Base-by-base conservation (phyloP, 2,797 vertebrate species). In the Fringilla coelebs region DNA sequence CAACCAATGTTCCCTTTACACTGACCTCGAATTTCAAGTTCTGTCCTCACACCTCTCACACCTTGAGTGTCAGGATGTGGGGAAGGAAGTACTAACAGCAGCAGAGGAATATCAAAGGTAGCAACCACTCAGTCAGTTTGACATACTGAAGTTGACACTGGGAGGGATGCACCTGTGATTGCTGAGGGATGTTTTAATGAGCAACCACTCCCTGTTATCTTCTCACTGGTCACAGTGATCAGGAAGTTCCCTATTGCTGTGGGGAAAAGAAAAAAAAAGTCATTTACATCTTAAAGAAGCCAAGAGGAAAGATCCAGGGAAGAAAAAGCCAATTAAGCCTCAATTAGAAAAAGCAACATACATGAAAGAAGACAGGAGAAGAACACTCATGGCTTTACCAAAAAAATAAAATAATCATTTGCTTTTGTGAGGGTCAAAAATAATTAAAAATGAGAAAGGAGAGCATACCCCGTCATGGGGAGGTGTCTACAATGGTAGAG, bases 401-500 rank as follows among this genome's bases (percentile, higher is more conserved):
- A 41, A 10, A 66, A 48, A 19, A 34, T 16, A 34, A 28, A 36
- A 62, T 1, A 57, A 29, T 24, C 0, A 10, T 60, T 87, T 4
- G 2, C 6, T 29, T 88, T 26, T 38, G 8, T 60, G 15, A 60
- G 25, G 21, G 48, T 76, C 16, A 86, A 67, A 92, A 85, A 51
- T 26, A 41, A 29, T 38, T 54, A 32, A 60, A 84, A 51, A 46
- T 41, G 3, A 36, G 36, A 76, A 72, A 63, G 13, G 6, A 83
- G 21, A 16, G 8, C 5, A 29, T 25, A 26, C 2, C 5, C 9
- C 9, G 11, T 32, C 25, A 48, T 13, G 29, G 3, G 5, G 4
- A 11, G 14, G 1, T 11, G 9, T 66, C 51, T 81, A 36, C 31
- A 51, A 25, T 36, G 17, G 17, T 3, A 67, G 52, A 62, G 5